phyloP scores from a whole-genome alignment of 2,888 invertebrate species.

The Nephrocerus scutellatus region DNA sequence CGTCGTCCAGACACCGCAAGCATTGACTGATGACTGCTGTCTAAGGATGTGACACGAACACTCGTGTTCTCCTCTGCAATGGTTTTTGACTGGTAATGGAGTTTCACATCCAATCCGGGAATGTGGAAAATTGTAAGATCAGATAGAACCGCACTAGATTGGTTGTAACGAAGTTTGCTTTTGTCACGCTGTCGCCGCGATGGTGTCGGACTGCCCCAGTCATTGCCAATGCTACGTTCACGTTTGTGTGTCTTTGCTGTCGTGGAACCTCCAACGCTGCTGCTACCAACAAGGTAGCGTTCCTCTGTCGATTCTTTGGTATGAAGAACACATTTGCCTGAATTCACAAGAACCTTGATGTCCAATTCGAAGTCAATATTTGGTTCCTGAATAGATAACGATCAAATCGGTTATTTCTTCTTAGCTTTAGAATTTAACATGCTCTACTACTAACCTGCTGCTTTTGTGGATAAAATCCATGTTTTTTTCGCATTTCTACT shows the following conservation, averaged over 20 bases:
- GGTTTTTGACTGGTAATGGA: slow-evolving; percentile 76
- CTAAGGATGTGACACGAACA: slow-evolving; percentile 34
- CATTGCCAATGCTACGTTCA: slow-evolving; percentile 44
- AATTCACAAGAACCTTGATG: slow-evolving; percentile 92
- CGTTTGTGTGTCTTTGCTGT: slow-evolving; percentile 41
- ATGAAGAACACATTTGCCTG: slow-evolving; percentile 93
- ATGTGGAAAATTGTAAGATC: slow-evolving; percentile 86
- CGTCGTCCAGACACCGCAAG: slow-evolving; percentile 44
- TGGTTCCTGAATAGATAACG: slow-evolving; percentile 63
- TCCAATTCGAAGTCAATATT: slow-evolving; percentile 94
- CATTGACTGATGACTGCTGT: slow-evolving; percentile 27
- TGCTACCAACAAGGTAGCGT: slow-evolving; percentile 56
- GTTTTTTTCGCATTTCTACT: slow-evolving; percentile 57
- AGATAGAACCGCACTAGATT: slow-evolving; percentile 51
- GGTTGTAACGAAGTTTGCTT: slow-evolving; percentile 45
- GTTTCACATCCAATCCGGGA: slow-evolving; percentile 84
- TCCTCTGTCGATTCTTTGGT: slow-evolving; percentile 66
- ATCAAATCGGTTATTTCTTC: neutral
- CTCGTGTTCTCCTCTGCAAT: slow-evolving; percentile 51
- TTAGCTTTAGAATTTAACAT: no score
- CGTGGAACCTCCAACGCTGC: slow-evolving; percentile 25
- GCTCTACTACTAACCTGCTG: slow-evolving; percentile 28
- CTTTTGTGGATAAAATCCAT: slow-evolving; percentile 40
- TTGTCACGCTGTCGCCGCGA: slow-evolving; percentile 45
- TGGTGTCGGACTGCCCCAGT: slow-evolving; percentile 52